Evolutionary conservation across 2,888 invertebrate genomes (phyloP).

Genomic region (Acronicta aceris): DNA sequence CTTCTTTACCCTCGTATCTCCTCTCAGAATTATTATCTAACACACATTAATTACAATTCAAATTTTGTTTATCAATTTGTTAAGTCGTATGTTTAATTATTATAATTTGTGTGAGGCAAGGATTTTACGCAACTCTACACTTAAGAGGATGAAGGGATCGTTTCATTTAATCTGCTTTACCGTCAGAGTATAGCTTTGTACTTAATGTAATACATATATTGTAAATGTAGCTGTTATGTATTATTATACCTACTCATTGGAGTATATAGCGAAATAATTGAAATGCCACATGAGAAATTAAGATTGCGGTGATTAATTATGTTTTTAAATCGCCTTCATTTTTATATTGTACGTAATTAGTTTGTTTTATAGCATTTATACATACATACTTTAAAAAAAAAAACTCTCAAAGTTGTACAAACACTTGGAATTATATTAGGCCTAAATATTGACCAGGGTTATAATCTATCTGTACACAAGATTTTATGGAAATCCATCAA

Average conservation of each 20-base stretch:
- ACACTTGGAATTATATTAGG: too few species aligned
- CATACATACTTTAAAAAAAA: too few species aligned
- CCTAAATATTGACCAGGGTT: too few species aligned
- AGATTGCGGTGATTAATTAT: too few species aligned
- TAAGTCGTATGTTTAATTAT: background rate
- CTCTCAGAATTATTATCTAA: background rate
- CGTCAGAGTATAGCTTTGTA: background rate
- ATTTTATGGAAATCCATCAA: too few species aligned
- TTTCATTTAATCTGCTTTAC: constrained; percentile 4
- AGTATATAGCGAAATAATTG: background rate
- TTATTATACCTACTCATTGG: background rate
- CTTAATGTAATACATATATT: background rate
- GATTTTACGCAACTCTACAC: constrained; percentile 6
- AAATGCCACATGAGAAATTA: too few species aligned
- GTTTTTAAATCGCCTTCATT: too few species aligned
- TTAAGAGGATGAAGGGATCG: background rate
- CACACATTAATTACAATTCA: background rate
- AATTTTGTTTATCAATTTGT: constrained; percentile 1
- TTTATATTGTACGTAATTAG: too few species aligned
- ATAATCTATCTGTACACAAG: too few species aligned
- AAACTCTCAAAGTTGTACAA: too few species aligned
- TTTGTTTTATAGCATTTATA: too few species aligned
- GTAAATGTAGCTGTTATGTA: background rate
- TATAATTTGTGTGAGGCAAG: background rate
- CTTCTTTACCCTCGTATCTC: too few species aligned